Evolutionary conservation across 2,113 vertebrate species (phyloP).

Genomic region (Paraplagusia blochii): DNA sequence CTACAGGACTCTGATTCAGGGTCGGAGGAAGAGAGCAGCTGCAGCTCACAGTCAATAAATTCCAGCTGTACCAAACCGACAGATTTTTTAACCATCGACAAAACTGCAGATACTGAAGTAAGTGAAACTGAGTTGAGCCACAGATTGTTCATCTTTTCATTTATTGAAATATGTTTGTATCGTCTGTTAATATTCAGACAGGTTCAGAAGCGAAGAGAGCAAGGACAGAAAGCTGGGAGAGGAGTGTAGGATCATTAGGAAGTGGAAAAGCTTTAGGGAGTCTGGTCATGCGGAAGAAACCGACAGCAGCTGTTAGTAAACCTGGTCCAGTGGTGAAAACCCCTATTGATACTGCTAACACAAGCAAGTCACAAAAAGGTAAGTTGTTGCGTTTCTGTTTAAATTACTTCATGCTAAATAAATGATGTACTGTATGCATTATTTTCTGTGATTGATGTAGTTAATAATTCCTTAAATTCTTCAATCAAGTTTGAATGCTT

Average conservation of each 20-base stretch:
- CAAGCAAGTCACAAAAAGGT: slow-evolving; percentile 50
- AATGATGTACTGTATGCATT: too few species aligned
- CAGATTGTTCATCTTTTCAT: background rate
- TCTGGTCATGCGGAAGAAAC: slow-evolving; percentile 79
- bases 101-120: slow-evolving; percentile 45
- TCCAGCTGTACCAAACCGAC: slow-evolving; percentile 67
- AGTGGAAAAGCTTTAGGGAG: slow-evolving; percentile 66
- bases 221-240: slow-evolving; percentile 81
- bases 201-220: slow-evolving; percentile 68
- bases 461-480: too few species aligned
- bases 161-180: background rate
- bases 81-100: slow-evolving; percentile 81
- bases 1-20: slow-evolving; percentile 87
- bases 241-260: slow-evolving; percentile 77
- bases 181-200: background rate
- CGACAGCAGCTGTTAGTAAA: slow-evolving; percentile 31
- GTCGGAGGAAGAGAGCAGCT: slow-evolving; percentile 45
- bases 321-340: background rate
- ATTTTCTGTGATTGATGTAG: too few species aligned
- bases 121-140: background rate
- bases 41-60: accelerated
- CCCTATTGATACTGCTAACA: background rate
- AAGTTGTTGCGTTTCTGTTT: background rate
- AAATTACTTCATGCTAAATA: too few species aligned
- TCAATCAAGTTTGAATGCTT: background rate